Evolutionary conservation across 2,113 vertebrate genomes (phyloP).

Genomic region (Amazona guildingii): DNA sequence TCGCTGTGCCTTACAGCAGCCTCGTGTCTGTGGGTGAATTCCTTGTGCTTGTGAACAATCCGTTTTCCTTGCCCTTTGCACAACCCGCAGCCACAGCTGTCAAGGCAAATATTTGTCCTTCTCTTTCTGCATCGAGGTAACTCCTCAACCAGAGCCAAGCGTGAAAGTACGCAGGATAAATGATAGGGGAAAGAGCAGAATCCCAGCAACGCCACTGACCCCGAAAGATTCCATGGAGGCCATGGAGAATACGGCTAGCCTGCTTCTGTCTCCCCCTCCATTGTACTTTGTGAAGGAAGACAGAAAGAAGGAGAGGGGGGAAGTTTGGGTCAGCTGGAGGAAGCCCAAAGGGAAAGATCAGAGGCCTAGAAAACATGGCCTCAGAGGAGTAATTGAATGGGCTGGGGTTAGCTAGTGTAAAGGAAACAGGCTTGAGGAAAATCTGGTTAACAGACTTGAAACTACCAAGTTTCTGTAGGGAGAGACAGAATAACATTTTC

Average conservation of each 20-base stretch:
- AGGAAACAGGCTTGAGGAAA: constrained; percentile 11
- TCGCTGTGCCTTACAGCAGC: constrained; percentile 26
- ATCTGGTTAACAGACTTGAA: background rate
- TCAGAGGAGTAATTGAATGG: background rate
- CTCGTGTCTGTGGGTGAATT: constrained; percentile 14
- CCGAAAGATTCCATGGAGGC: background rate
- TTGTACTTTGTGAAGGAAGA: background rate
- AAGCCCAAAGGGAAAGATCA: background rate
- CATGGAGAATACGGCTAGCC: background rate
- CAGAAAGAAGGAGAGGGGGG: background rate
- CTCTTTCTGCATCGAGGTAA: background rate
- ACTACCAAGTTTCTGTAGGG: background rate
- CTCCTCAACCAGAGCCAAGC: constrained; percentile 2
- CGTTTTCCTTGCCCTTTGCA: constrained; percentile 1
- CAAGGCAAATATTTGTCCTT: constrained; percentile 35
- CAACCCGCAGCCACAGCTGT: background rate
- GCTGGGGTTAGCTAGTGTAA: background rate
- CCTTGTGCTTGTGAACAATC: constrained; percentile 7
- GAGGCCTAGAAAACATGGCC: background rate
- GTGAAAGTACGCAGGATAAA: background rate
- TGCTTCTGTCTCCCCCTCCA: background rate
- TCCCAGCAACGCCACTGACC: constrained; percentile 28
- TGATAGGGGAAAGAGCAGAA: background rate
- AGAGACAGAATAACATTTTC: background rate
- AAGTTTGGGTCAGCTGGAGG: background rate